Evolutionary conservation across 2,888 invertebrate species (phyloP), one percentile per base, ranked within the genome.

Genomic region (Lingula anatina): DNA sequence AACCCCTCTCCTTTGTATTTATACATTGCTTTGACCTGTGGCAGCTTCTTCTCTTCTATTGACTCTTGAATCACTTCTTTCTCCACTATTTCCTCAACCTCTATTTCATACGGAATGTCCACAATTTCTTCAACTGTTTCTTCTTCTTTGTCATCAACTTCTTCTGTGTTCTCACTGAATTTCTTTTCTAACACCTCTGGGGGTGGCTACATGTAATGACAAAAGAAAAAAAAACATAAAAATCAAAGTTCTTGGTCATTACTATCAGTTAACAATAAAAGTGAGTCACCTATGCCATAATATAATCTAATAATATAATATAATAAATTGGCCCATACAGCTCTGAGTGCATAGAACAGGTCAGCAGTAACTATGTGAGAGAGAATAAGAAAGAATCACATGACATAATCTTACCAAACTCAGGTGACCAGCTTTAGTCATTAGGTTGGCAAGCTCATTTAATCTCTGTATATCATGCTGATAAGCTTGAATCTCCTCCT

Each of bases 1-100:
- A 95, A 90, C 42, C 93, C 94, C 68, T 93, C 90, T 0, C 95
- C 95, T 47, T 84, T 86, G 81, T 94, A 97, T 15, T 89, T 86
- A 79, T 95, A 96, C 44, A 90, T 80, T 9, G 79, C 79, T 54
- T 75, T 76, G 47, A 87, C 92, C 80, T 94, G 94, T 0, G 92
- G 90, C 20, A 94, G 85, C 59, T 86, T 83, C 57, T 89, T 82
- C 64, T 91, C 90, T 77, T 95, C 93, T 0, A 88, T 84, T 0
- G 91, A 87, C n/a, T 88, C 89, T 54, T 85, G 82, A 59, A 90
- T 86, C 66, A 93, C 91, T 12, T 90, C 81, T 40, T 87, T 82
- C 73, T 94, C 92, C 0, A 89, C 85, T 5, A 88, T 85, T 70
- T 92, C 92, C 65, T 95, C 94, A 64, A 92, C 93, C 86, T 89